Conservation (phyloP, 2,888 invertebrate species). For the Ernsta delagoae region DNA sequence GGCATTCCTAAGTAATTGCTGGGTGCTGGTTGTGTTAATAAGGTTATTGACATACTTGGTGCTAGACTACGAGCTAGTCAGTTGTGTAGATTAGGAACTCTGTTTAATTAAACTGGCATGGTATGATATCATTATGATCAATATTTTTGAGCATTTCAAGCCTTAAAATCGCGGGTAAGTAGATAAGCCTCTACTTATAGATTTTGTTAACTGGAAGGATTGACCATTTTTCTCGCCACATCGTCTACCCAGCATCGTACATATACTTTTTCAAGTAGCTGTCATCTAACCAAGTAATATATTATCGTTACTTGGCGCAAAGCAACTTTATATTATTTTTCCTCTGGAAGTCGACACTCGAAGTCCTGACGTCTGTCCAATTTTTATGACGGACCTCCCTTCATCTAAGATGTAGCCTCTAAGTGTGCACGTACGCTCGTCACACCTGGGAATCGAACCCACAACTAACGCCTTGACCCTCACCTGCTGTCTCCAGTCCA, state of each 20-base stretch:
- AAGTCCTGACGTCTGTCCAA: constrained; percentile 70
- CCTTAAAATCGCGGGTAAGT: too few species aligned
- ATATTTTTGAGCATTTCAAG: too few species aligned
- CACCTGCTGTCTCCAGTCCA: constrained; percentile 37
- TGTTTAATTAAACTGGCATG: too few species aligned
- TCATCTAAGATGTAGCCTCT: constrained; percentile 80
- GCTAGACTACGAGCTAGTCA: neutral
- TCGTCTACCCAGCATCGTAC: too few species aligned
- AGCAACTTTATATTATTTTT: constrained; percentile 21
- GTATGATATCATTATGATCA: too few species aligned
- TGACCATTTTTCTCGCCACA: too few species aligned
- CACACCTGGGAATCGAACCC: constrained; percentile 85
- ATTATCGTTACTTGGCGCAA: neutral
- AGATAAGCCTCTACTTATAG: too few species aligned
- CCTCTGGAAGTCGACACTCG: constrained; percentile 44
- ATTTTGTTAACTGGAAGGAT: too few species aligned
- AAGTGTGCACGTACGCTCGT: constrained; percentile 79
- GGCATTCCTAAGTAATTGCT: constrained; percentile 9
- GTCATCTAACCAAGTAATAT: neutral
- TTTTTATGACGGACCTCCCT: constrained; percentile 84
- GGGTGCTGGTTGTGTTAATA: neutral
- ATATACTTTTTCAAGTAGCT: neutral
- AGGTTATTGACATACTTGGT: neutral
- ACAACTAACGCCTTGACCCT: constrained; percentile 80
- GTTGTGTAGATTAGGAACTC: too few species aligned